Evolutionary conservation across 2,888 invertebrate genomes (phyloP).

Genomic region (Netelia melanura): DNA sequence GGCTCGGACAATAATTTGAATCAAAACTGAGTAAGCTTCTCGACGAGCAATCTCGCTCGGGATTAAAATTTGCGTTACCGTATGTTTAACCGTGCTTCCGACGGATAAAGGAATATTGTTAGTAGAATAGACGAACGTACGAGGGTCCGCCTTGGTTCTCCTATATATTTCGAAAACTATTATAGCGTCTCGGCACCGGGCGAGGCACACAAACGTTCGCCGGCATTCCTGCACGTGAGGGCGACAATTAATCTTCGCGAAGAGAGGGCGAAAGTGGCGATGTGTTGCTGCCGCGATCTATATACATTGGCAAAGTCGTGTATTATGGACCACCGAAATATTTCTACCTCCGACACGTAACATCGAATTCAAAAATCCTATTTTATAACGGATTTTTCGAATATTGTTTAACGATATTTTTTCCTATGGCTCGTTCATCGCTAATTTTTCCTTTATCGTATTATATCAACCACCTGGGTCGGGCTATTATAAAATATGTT

Average conservation of each 20-base stretch:
- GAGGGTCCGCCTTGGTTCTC: constrained; percentile 23
- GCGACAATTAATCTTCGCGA: constrained; percentile 70
- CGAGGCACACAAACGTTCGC: constrained; percentile 63
- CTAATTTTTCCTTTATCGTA: too few species aligned
- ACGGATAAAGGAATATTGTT: constrained; percentile 37
- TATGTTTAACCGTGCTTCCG: neutral
- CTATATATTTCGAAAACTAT: constrained; percentile 65
- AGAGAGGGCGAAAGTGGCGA: constrained; percentile 63
- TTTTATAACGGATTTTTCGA: too few species aligned
- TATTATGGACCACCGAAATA: neutral
- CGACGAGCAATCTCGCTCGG: too few species aligned
- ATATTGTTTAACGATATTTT: too few species aligned
- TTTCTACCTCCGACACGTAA: too few species aligned
- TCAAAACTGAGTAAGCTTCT: too few species aligned
- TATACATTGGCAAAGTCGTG: neutral
- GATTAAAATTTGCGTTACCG: neutral
- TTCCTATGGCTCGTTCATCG: too few species aligned
- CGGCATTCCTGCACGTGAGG: constrained; percentile 69
- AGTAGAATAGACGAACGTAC: constrained; percentile 15
- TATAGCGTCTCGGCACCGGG: constrained; percentile 41
- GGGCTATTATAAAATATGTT: too few species aligned
- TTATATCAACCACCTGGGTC: too few species aligned
- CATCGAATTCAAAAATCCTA: too few species aligned
- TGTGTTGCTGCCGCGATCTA: constrained; percentile 9
- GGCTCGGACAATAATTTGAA: too few species aligned